Base-by-base conservation (phyloP, 2,888 invertebrate genomes). In the Cylindroiulus punctatus region DNA sequence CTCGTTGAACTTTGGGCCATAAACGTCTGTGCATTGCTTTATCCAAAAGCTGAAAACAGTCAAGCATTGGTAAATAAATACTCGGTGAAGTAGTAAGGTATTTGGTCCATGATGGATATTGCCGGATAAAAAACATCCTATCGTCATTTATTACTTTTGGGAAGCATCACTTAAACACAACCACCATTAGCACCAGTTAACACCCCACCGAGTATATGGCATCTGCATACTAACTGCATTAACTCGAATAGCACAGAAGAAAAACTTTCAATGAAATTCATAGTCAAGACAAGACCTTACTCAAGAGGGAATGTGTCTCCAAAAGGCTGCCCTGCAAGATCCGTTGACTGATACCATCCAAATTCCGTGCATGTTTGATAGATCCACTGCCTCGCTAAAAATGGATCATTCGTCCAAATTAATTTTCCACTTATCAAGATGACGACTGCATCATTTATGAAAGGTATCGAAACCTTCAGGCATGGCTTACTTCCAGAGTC, bases 341-440 rank as follows among this genome's bases (percentile, higher is more conserved):
- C 91, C 12, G 92, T 91, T 2, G 91, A 90, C 89, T 92, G 92
- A 89, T 90, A 92, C 89, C 90, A 92, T 36, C 92, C 92, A 89
- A 92, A 92, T 88, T 92, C 92, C 86, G 91, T 91, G 89, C 92
- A 92, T 0, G 92, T 92, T 89, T 92, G 92, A 89, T 92, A 92
- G 19, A 90, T 91, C 92, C 92, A 92, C 40, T 86, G 86, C 22
- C 86, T 47, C 14, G n/a, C 85, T 85, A 22, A 22, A 42, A 32
- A 81, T 32, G 2, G 3, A 76, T 22, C 3, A n/a, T n/a, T 30
- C 1, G 81, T 8, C 44, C 14, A 26, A 81, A 32, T 81, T 26
- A 81, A 81, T 30, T 81, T 17, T 7, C 14, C 81, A 81, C 14
- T 7, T 14, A 81, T 30, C 81, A 26, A 81, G 2, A 36, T 7